Conservation (phyloP, 2,888 invertebrate genomes). For the Abscondita cerata region DNA sequence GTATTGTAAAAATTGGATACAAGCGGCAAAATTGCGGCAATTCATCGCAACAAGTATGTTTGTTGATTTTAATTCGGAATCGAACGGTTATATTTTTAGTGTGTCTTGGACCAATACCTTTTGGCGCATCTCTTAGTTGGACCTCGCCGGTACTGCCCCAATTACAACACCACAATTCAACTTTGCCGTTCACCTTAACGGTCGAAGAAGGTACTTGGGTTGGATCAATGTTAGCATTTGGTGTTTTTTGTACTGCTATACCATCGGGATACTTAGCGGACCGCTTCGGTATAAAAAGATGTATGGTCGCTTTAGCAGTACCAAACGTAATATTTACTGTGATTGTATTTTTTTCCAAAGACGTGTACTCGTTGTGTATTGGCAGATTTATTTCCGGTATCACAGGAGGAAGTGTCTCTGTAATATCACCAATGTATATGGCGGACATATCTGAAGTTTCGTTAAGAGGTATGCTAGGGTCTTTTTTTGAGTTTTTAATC, state of each 20-base stretch:
- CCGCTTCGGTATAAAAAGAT: conserved; percentile 69
- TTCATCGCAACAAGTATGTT: conserved; percentile 22
- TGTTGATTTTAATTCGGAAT: neutral
- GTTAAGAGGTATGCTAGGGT: conserved; percentile 79
- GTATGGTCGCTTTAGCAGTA: conserved; percentile 66
- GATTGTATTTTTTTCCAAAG: conserved; percentile 57
- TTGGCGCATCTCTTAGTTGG: conserved; percentile 77
- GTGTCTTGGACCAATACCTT: conserved; percentile 71
- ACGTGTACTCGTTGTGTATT: conserved; percentile 10
- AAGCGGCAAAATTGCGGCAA: conserved; percentile 16
- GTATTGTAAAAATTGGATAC: too few species aligned
- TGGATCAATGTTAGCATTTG: conserved; percentile 73
- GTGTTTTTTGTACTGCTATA: conserved; percentile 74
- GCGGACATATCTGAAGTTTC: conserved; percentile 82
- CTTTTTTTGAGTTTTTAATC: conserved; percentile 79
- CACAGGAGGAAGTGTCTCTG: conserved; percentile 72
- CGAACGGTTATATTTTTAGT: conserved; percentile 59
- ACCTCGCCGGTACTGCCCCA: conserved; percentile 77
- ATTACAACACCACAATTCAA: conserved; percentile 55
- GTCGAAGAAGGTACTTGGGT: conserved; percentile 65
- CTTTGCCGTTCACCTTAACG: conserved; percentile 44
- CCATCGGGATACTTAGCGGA: conserved; percentile 74
- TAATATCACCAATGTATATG: conserved; percentile 82
- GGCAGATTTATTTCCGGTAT: conserved; percentile 77
- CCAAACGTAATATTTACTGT: conserved; percentile 70